These are phyloP conservation scores for Chelon labrosus DNA, from an alignment of 2,797 vertebrate species.

Conservation along the genomic window DNA sequence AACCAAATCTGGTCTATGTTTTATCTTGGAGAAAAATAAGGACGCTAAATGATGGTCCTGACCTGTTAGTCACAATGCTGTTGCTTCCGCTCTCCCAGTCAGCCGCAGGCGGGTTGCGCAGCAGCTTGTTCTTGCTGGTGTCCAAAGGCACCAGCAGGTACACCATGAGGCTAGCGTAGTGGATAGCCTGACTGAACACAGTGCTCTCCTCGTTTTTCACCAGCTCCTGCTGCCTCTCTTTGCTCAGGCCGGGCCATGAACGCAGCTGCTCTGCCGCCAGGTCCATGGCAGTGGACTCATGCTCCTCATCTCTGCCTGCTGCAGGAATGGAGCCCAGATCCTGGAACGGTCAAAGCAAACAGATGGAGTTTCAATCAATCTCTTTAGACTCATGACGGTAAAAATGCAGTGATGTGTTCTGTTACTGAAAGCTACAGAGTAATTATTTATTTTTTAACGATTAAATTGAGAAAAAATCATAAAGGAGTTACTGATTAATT, in stretches of 20 bases:
- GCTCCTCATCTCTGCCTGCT: constrained; percentile 78
- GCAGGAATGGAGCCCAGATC: constrained; percentile 67
- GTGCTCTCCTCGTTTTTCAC: constrained; percentile 97
- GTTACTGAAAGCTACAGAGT: background rate
- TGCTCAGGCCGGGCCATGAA: constrained; percentile 90
- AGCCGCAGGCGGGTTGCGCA: constrained; percentile 87
- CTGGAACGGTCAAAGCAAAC: constrained; percentile 63
- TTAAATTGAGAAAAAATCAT: too few species aligned
- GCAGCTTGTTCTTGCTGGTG: constrained; percentile 94
- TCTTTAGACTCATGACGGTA: background rate
- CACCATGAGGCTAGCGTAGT: constrained; percentile 98
- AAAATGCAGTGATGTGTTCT: background rate
- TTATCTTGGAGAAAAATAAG: background rate
- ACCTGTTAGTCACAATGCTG: constrained; percentile 98
- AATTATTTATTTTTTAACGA: background rate
- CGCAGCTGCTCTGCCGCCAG: constrained; percentile 95
- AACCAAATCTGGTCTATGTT: constrained; percentile 25
- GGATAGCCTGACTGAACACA: constrained; percentile 98
- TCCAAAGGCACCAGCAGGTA: constrained; percentile 96
- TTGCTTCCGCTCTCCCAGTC: constrained; percentile 99
- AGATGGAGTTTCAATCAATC: constrained; percentile 2
- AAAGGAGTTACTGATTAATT: too few species aligned
- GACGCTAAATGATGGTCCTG: constrained; percentile 22
- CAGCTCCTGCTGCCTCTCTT: constrained; percentile 92
- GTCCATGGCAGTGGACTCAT: constrained; percentile 98